These are phyloP conservation scores for Cherax destructor DNA, from an alignment of 1,140 invertebrate species.

Conservation along the genomic window DNA sequence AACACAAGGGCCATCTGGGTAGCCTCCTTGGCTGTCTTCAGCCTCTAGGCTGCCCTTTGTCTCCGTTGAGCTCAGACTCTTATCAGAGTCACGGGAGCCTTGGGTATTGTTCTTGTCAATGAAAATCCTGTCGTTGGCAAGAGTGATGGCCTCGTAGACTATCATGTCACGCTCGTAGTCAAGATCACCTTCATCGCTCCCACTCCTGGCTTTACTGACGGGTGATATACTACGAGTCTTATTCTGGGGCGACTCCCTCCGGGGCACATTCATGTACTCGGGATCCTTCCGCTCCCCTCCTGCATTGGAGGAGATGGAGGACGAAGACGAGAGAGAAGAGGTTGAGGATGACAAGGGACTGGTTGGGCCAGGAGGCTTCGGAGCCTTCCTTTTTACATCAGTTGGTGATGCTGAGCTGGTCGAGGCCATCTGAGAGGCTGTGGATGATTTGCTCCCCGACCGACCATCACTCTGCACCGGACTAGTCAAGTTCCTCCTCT, in stretches of 20 bases:
- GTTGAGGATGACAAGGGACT: slow-evolving; percentile 66
- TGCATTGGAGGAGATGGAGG: slow-evolving; percentile 67
- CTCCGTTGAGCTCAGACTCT: slow-evolving; percentile 53
- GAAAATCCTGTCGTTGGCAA: slow-evolving; percentile 80
- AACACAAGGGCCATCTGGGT: slow-evolving; percentile 54
- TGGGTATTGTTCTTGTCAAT: slow-evolving; percentile 75
- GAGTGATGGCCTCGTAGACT: slow-evolving; percentile 81
- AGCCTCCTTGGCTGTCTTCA: slow-evolving; percentile 17
- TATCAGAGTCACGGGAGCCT: slow-evolving; percentile 74
- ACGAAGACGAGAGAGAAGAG: slow-evolving; percentile 68
- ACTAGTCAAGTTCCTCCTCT: slow-evolving; percentile 16
- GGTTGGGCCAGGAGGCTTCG: slow-evolving; percentile 14
- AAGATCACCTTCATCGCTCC: slow-evolving; percentile 76
- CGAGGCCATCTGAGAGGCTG: slow-evolving; percentile 5
- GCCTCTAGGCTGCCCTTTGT: slow-evolving; percentile 41
- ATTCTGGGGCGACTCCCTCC: slow-evolving; percentile 83
- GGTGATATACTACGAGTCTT: slow-evolving; percentile 86
- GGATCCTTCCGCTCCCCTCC: slow-evolving; percentile 70
- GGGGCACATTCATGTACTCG: slow-evolving; percentile 80
- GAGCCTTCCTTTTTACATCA: slow-evolving; percentile 57
- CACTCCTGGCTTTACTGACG: slow-evolving; percentile 30
- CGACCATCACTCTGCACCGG: slow-evolving; percentile 7
- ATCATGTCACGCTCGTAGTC: slow-evolving; percentile 79
- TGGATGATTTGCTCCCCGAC: slow-evolving; percentile 20
- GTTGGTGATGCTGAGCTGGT: slow-evolving; percentile 19